phyloP scores from a whole-genome alignment of 2,888 invertebrate genomes.

The Campoplex capitator region DNA sequence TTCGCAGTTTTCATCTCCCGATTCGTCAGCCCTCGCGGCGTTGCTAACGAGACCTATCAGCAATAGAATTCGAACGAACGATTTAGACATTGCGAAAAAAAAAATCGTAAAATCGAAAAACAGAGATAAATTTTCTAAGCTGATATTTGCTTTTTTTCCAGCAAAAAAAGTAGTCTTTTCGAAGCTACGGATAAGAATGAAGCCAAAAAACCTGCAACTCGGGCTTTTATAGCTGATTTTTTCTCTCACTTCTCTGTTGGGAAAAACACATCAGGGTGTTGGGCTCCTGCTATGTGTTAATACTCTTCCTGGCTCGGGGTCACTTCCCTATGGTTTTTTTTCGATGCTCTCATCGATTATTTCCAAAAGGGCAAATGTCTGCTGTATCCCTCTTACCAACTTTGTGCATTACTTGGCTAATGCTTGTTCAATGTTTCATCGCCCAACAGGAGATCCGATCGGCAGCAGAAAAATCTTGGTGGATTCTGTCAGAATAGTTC shows the following conservation, averaged over 20 bases:
- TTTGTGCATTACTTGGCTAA: constrained; percentile 77
- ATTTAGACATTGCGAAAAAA: constrained; percentile 46
- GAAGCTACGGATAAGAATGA: constrained; percentile 74
- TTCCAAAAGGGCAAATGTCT: constrained; percentile 53
- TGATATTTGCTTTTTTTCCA: constrained; percentile 14
- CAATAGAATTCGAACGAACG: constrained; percentile 45
- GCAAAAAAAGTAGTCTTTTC: constrained; percentile 40
- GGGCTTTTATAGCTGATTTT: constrained; percentile 79
- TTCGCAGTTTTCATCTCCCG: constrained; percentile 92
- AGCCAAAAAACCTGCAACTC: constrained; percentile 72
- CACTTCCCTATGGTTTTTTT: constrained; percentile 70
- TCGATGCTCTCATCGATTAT: constrained; percentile 65
- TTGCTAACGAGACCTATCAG: constrained; percentile 44
- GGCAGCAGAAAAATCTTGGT: neutral
- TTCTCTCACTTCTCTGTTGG: constrained; percentile 71
- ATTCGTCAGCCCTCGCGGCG: constrained; percentile 69
- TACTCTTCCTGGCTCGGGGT: constrained; percentile 72
- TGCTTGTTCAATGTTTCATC: constrained; percentile 76
- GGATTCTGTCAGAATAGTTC: constrained; percentile 3
- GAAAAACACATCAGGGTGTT: constrained; percentile 72
- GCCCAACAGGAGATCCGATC: constrained; percentile 38
- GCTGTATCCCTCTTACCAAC: constrained; percentile 65
- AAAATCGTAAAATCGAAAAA: neutral
- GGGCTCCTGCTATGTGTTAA: constrained; percentile 79
- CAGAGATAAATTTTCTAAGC: neutral